Evolutionary conservation across 2,113 vertebrate genomes (phyloP).

Genomic region (Eulemur rufifrons): DNA sequence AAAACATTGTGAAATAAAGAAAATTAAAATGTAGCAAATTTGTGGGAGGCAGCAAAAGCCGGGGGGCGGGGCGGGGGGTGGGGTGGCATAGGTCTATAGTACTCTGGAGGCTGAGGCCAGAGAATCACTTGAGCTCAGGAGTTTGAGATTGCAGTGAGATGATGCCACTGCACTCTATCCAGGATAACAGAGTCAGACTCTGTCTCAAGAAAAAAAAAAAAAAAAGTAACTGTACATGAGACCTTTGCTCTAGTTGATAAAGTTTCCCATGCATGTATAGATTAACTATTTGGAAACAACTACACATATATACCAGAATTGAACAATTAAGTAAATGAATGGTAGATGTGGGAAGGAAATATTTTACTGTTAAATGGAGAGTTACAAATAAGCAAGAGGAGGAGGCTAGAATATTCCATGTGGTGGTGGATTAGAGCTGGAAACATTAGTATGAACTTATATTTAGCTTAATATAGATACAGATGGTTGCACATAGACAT

Average conservation of each 20-base stretch:
- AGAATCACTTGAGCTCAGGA: too few species aligned
- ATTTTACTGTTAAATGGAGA: background rate
- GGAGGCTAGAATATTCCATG: background rate
- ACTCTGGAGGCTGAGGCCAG: too few species aligned
- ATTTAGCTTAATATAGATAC: background rate
- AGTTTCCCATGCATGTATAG: background rate
- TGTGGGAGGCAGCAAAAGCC: background rate
- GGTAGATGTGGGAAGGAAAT: background rate
- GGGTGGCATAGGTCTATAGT: too few species aligned
- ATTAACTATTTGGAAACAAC: background rate
- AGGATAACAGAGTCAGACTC: too few species aligned
- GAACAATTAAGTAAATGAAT: background rate
- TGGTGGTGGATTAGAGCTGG: background rate
- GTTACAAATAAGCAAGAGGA: background rate
- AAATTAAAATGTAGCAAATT: background rate
- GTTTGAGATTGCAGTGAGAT: too few species aligned
- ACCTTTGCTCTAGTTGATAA: background rate
- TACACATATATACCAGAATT: background rate
- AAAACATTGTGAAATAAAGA: background rate
- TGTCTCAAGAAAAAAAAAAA: too few species aligned
- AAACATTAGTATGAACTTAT: background rate
- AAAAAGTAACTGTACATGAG: background rate
- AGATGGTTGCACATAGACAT: background rate
- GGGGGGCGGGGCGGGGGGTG: too few species aligned
- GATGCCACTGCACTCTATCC: too few species aligned